These are phyloP conservation scores for Troides aeacus DNA, from an alignment of 2,888 invertebrate genomes.

Conservation along the genomic window DNA sequence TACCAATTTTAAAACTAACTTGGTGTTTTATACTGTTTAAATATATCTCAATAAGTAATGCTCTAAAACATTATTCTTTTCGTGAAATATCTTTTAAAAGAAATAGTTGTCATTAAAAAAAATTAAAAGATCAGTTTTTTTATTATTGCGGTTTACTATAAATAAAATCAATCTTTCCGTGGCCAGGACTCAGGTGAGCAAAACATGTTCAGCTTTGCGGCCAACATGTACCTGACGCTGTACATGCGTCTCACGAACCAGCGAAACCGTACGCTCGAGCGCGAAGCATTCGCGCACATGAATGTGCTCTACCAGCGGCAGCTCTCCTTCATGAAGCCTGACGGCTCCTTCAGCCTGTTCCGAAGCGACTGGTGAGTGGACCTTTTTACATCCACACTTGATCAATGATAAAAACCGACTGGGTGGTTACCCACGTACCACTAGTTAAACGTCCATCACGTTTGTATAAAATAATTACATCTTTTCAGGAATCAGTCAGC, in stretches of 20 bases:
- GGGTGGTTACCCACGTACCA: too few species aligned
- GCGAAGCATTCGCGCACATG: conserved; percentile 90
- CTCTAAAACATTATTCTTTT: too few species aligned
- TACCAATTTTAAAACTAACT: too few species aligned
- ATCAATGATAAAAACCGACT: too few species aligned
- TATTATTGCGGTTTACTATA: neutral
- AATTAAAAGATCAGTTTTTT: neutral
- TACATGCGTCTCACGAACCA: conserved; percentile 96
- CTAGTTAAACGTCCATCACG: too few species aligned
- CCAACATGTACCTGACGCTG: conserved; percentile 93
- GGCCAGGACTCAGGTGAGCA: conserved; percentile 92
- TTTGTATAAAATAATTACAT: too few species aligned
- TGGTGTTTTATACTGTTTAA: too few species aligned
- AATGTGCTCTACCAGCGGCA: conserved; percentile 95
- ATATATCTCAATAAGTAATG: too few species aligned
- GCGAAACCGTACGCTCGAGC: conserved; percentile 89
- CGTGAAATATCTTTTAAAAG: too few species aligned
- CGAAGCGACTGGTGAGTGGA: conserved; percentile 90
- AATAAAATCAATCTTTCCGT: neutral
- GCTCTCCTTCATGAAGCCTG: conserved; percentile 92
- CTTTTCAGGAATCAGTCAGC: conserved; percentile 87
- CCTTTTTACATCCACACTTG: neutral
- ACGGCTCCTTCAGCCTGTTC: conserved; percentile 95
- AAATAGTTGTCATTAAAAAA: neutral
- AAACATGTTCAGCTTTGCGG: conserved; percentile 97